Conservation (phyloP, 2,113 vertebrate genomes). For the Bambusicola thoracicus region DNA sequence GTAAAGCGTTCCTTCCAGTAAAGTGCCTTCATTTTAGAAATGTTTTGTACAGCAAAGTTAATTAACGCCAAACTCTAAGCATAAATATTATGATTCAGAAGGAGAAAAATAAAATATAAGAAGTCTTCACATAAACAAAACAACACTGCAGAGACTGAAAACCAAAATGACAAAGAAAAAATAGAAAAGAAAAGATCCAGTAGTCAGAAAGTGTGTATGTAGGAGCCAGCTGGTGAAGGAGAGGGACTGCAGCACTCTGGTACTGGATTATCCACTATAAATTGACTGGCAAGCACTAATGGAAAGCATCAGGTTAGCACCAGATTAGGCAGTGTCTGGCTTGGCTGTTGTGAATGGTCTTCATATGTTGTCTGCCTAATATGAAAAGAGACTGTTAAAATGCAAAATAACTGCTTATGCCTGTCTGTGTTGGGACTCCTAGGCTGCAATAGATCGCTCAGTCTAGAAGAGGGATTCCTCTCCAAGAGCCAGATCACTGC, state of each 20-base stretch:
- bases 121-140: constrained; percentile 17
- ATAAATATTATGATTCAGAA: constrained; percentile 46
- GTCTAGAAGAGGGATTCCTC: constrained; percentile 66
- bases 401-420: constrained; percentile 36
- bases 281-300: constrained; percentile 41
- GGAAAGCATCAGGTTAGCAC: constrained; percentile 29
- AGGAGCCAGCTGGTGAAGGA: constrained; percentile 14
- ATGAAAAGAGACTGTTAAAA: constrained; percentile 57
- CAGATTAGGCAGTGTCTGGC: constrained; percentile 42
- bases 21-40: background rate
- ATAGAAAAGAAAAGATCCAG: constrained; percentile 10
- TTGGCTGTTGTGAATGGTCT: constrained; percentile 54
- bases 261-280: constrained; percentile 9
- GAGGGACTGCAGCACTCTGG: background rate
- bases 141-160: constrained; percentile 9
- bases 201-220: constrained; percentile 25
- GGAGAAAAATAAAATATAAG: background rate
- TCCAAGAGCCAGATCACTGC: constrained; percentile 72
- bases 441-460: constrained; percentile 81
- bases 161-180: constrained; percentile 14
- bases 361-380: constrained; percentile 60
- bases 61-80: constrained; percentile 35
- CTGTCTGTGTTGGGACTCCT: constrained; percentile 37
- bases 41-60: constrained; percentile 19
- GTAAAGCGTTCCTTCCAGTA: constrained; percentile 22